Base-by-base conservation (phyloP, 1,140 invertebrate genomes). In the Ericerus pela region DNA sequence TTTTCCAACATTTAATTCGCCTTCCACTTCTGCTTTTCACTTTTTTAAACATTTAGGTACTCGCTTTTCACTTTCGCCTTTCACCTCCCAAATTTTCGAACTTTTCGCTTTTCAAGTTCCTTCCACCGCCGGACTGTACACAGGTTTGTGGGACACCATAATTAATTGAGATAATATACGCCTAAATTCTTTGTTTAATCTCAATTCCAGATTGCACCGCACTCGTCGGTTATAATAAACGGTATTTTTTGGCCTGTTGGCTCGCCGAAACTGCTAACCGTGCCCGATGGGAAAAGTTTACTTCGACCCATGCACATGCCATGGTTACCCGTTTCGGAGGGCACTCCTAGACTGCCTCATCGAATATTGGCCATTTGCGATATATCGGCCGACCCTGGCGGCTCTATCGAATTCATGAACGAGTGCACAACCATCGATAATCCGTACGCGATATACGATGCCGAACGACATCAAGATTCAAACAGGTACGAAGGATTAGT, bases 341-440 rank as follows among this genome's bases (percentile, higher is more conserved):
- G 93, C 0, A 87, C 90, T 24, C 88, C 93, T 1, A 79, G 86
- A 20, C 69, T 98, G 47, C 93, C 94, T 0, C 92, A 96, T 68
- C 73, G 84, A 62, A 85, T 88, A 80, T 69, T 91, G 57, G 87
- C 81, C 5, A 94, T 99, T 65, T 99, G 95, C 69, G 96, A 99
- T 68, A 98, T 99, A 63, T 95, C 90, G 2, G 96, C 96, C 1
- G 96, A 99, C 74, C 96, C 96, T 0, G 95, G 95, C 14, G 94
- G 95, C 43, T 97, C 93, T 20, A 97, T 99, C 56, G 96, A 99
- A 72, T 99, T 99, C 65, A 98, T 99, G 95, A 94, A 95, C 64
- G 95, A 99, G 66, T 99, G 95, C 65, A 99, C 96, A 0, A 99
- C 95, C 0, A 99, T 99, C 53, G 96, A 99, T 66, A 96, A 89